phyloP scores from a whole-genome alignment of 2,797 vertebrate species.

The Echiichthys vipera region DNA sequence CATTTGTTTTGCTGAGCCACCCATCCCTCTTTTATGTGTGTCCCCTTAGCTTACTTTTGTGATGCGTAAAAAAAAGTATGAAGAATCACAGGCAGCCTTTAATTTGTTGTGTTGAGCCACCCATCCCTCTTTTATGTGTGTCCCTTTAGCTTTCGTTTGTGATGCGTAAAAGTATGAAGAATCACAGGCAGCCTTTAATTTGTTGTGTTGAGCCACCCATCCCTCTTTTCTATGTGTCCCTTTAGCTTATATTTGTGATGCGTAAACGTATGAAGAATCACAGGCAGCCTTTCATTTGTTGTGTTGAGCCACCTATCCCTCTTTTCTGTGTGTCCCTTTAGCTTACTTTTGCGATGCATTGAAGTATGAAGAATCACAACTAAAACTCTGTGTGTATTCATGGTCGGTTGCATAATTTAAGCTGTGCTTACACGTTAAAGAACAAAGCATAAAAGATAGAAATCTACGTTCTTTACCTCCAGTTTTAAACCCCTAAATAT shows the following conservation, averaged over 20 bases:
- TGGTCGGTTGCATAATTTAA: not conserved
- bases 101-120: conserved; percentile 1
- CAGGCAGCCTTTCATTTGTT: conserved; percentile 18
- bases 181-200: conserved; percentile 6
- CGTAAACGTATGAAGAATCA: not conserved
- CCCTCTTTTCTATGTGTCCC: not conserved
- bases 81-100: not conserved
- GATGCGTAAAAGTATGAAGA: not conserved
- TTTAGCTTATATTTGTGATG: not conserved
- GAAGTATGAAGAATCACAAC: not conserved
- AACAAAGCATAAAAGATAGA: not conserved
- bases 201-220: not conserved
- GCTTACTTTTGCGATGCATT: not conserved
- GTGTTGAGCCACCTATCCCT: not conserved
- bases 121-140: not conserved
- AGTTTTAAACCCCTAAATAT: not conserved
- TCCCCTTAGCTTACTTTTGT: not conserved
- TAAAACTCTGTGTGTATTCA: not conserved
- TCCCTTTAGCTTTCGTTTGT: not conserved
- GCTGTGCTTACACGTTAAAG: not conserved
- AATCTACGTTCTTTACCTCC: not conserved
- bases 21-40: not conserved
- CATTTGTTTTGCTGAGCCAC: conserved; percentile 3
- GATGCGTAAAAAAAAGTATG: not conserved
- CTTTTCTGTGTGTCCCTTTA: not conserved